phyloP scores from a whole-genome alignment of 2,888 invertebrate species.

The Nymphalis urticae region DNA sequence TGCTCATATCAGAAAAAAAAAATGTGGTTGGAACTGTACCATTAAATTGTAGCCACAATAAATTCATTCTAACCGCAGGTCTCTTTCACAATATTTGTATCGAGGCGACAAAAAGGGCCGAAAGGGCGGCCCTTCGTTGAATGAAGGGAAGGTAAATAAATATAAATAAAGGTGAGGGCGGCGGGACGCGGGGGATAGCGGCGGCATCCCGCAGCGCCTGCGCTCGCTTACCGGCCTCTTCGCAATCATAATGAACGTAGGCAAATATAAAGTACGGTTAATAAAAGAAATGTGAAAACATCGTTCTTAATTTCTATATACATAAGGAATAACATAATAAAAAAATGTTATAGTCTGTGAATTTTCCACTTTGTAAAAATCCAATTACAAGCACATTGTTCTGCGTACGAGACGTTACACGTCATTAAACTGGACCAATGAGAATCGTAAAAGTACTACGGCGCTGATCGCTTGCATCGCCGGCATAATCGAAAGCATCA shows the following conservation, averaged over 20 bases:
- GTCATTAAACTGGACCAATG: conserved; percentile 77
- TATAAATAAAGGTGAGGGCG: conserved; percentile 79
- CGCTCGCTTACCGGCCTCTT: conserved; percentile 37
- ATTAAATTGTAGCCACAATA: conserved; percentile 75
- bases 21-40: conserved; percentile 58
- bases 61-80: conserved; percentile 78
- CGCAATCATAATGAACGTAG: conserved; percentile 32
- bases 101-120: conserved; percentile 80
- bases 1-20: conserved; percentile 44
- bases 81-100: conserved; percentile 81
- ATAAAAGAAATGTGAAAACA: background rate
- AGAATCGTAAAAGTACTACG: conserved; percentile 73
- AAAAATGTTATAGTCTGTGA: conserved; percentile 36
- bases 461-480: conserved; percentile 53
- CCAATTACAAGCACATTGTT: conserved; percentile 75
- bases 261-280: conserved; percentile 9
- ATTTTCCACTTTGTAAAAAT: conserved; percentile 67
- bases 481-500: conserved; percentile 63
- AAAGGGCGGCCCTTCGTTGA: conserved; percentile 79
- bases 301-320: background rate
- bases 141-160: conserved; percentile 82
- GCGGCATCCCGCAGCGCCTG: conserved; percentile 48
- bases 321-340: background rate
- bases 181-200: conserved; percentile 47
- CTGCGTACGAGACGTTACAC: conserved; percentile 69